Evolutionary conservation across 2,113 vertebrate species (phyloP).

Genomic region (Cheirogaleus medius): DNA sequence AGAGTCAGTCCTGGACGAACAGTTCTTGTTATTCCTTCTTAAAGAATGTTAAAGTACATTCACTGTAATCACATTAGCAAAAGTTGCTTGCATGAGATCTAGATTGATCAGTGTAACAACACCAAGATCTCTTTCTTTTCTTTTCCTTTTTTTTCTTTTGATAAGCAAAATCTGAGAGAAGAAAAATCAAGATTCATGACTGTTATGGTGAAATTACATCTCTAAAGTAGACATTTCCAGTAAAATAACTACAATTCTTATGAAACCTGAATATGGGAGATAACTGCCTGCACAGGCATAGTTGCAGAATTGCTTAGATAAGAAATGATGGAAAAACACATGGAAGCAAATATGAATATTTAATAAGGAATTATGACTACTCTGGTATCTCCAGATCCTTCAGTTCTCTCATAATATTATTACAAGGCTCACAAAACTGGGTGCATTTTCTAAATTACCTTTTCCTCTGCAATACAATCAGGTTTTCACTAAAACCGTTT

Average conservation of each 20-base stretch:
- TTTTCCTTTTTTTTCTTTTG: neutral
- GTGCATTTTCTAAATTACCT: neutral
- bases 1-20: neutral
- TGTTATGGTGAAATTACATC: neutral
- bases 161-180: neutral
- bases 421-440: neutral
- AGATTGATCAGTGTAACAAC: neutral
- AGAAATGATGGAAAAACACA: neutral
- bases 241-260: constrained; percentile 18
- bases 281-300: neutral
- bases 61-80: neutral
- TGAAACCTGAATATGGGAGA: neutral
- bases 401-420: neutral
- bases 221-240: constrained; percentile 17
- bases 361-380: neutral
- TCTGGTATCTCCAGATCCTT: too few relatives aligned
- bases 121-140: neutral
- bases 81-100: neutral
- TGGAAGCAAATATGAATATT: neutral
- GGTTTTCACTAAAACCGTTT: neutral
- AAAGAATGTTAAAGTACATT: neutral
- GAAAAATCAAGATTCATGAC: neutral
- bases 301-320: neutral
- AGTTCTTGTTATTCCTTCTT: neutral
- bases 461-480: neutral